phyloP scores from a whole-genome alignment of 2,888 invertebrate genomes.

The Campoletis raptor region DNA sequence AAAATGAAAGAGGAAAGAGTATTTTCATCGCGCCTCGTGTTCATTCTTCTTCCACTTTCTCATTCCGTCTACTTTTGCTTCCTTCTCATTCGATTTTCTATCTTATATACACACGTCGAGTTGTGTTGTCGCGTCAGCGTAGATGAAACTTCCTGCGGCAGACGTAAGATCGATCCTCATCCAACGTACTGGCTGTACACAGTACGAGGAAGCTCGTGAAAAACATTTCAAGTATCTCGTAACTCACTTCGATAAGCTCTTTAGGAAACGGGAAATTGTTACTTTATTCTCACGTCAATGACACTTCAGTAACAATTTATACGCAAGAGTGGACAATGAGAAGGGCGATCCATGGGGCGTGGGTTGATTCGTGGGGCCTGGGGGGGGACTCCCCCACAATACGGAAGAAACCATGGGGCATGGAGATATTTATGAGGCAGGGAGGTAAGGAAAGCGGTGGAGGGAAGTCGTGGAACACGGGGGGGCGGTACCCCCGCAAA shows the following conservation, averaged over 20 bases:
- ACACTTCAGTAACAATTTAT: background rate
- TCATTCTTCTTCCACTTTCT: conserved; percentile 31
- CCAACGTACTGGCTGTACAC: conserved; percentile 22
- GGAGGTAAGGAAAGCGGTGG: background rate
- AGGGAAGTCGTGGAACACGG: background rate
- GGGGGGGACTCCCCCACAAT: background rate
- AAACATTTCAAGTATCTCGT: conserved; percentile 80
- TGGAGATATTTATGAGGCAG: background rate
- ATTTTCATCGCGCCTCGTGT: conserved; percentile 69
- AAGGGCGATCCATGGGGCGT: background rate
- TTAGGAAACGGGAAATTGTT: conserved; percentile 84
- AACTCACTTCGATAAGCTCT: conserved; percentile 83
- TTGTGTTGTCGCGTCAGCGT: conserved; percentile 64
- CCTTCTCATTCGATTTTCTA: conserved; percentile 31
- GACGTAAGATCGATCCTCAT: conserved; percentile 80
- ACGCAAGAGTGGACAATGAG: conserved; percentile 11
- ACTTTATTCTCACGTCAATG: conserved; percentile 74
- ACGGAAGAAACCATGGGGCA: background rate
- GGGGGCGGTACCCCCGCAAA: background rate
- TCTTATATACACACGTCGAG: conserved; percentile 18
- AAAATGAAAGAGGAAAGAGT: conserved; percentile 74
- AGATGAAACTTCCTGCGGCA: conserved; percentile 76
- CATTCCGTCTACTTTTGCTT: conserved; percentile 22
- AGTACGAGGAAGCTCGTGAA: conserved; percentile 41
- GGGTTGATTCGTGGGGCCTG: background rate